Evolutionary conservation across 2,113 vertebrate species (phyloP).

Genomic region (Xiphias gladius): DNA sequence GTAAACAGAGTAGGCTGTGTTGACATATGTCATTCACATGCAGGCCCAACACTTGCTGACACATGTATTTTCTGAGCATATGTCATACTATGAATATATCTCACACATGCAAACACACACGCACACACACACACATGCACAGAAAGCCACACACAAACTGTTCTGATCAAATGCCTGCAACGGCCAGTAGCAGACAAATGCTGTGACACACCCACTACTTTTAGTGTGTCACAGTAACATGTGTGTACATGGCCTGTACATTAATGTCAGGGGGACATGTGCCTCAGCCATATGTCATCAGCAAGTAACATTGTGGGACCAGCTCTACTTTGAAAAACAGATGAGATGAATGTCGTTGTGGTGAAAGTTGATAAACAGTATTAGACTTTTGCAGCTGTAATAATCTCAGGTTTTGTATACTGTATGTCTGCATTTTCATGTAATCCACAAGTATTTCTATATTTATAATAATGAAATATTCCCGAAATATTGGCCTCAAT

Average conservation of each 20-base stretch:
- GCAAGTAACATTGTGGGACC: slow-evolving; percentile 27
- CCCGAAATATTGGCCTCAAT: fast-evolving
- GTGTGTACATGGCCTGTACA: slow-evolving; percentile 34
- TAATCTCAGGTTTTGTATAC: not conserved
- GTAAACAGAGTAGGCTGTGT: slow-evolving; percentile 18
- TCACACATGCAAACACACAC: slow-evolving; percentile 20
- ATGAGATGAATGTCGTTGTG: not conserved
- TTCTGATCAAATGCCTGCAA: slow-evolving; percentile 50
- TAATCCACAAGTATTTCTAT: not conserved
- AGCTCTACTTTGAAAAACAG: slow-evolving; percentile 5
- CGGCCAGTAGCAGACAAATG: slow-evolving; percentile 49
- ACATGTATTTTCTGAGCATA: slow-evolving; percentile 59
- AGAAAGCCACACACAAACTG: slow-evolving; percentile 7
- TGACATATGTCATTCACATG: slow-evolving; percentile 59
- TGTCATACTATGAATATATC: slow-evolving; percentile 46
- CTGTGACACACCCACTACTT: slow-evolving; percentile 35
- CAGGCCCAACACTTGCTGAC: slow-evolving; percentile 47
- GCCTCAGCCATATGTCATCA: slow-evolving; percentile 52
- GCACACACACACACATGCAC: not conserved
- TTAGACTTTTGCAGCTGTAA: not conserved
- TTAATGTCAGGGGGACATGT: slow-evolving; percentile 32
- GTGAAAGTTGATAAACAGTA: not conserved
- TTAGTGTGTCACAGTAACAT: slow-evolving; percentile 40
- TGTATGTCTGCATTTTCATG: not conserved
- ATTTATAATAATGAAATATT: not conserved